These are phyloP conservation scores for Leucophenga varia DNA, from an alignment of 1,140 invertebrate species.

Conservation along the genomic window DNA sequence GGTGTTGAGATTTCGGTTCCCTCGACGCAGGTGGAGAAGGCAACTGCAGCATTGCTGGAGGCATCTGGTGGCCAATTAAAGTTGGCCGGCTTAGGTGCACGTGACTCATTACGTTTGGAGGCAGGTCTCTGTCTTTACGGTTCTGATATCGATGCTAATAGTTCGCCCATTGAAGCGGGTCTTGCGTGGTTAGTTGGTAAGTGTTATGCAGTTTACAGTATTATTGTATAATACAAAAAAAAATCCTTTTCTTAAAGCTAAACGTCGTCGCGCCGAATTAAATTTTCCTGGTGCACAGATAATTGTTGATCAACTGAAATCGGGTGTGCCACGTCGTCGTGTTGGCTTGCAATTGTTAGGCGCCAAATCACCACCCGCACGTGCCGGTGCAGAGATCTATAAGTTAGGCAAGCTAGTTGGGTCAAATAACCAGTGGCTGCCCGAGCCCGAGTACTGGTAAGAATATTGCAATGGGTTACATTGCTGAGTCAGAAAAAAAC, in stretches of 20 bases:
- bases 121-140: slow-evolving; percentile 96
- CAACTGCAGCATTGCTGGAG: slow-evolving; percentile 70
- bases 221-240: no score
- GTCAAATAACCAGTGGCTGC: slow-evolving; percentile 90
- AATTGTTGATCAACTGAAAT: slow-evolving; percentile 72
- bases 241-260: no score
- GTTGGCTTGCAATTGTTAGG: slow-evolving; percentile 63
- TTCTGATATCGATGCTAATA: slow-evolving; percentile 86
- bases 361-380: slow-evolving; percentile 65
- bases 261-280: slow-evolving; percentile 63
- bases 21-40: slow-evolving; percentile 58
- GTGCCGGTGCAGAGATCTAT: slow-evolving; percentile 68
- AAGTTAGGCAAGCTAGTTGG: slow-evolving; percentile 66
- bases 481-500: slow-evolving; percentile 69
- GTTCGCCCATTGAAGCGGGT: slow-evolving; percentile 88
- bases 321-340: slow-evolving; percentile 66
- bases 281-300: slow-evolving; percentile 75
- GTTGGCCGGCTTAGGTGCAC: slow-evolving; percentile 87
- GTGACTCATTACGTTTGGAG: slow-evolving; percentile 87
- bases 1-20: slow-evolving; percentile 93
- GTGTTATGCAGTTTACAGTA: no score
- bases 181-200: no score
- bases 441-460: slow-evolving; percentile 86
- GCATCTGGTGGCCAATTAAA: slow-evolving; percentile 64
- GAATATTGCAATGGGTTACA: slow-evolving; percentile 96